A percentile compares a stretch with the other conserved stretches of the same genome.
Evolutionary conservation across 2,113 vertebrate genomes (phyloP).

Genomic region (Dipodomys merriami): DNA sequence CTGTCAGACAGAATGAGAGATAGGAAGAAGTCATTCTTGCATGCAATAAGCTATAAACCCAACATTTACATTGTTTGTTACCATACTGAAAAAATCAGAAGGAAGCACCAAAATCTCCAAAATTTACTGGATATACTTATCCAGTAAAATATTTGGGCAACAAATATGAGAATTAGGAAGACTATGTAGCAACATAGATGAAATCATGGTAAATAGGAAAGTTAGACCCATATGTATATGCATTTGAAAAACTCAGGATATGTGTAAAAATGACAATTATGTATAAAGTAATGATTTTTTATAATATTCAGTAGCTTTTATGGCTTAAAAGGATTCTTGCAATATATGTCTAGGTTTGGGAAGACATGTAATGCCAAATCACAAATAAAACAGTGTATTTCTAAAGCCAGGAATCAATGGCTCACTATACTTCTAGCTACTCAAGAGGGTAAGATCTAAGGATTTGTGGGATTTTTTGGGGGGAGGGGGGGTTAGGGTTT

Average conservation of each 20-base stretch:
- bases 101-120: constrained; percentile 2
- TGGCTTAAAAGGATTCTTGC: background rate
- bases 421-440: too few relatives aligned
- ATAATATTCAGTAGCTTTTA: background rate
- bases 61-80: background rate
- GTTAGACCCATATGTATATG: background rate
- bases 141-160: background rate
- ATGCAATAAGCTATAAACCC: background rate
- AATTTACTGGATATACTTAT: background rate
- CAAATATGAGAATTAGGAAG: constrained; percentile 18
- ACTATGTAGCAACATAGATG: background rate
- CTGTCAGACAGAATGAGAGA: background rate
- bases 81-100: background rate
- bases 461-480: too few relatives aligned
- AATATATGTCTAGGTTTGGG: background rate
- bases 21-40: background rate
- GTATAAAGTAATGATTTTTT: background rate
- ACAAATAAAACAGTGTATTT: background rate
- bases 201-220: background rate
- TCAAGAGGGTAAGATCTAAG: too few relatives aligned
- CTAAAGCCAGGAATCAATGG: too few relatives aligned
- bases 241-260: background rate
- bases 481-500: too few relatives aligned
- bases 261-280: background rate
- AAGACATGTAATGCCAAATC: constrained; percentile 13